These are phyloP conservation scores for Diadumene lineata DNA, from an alignment of 92 coral and sea anemone species.

Conservation along the genomic window DNA sequence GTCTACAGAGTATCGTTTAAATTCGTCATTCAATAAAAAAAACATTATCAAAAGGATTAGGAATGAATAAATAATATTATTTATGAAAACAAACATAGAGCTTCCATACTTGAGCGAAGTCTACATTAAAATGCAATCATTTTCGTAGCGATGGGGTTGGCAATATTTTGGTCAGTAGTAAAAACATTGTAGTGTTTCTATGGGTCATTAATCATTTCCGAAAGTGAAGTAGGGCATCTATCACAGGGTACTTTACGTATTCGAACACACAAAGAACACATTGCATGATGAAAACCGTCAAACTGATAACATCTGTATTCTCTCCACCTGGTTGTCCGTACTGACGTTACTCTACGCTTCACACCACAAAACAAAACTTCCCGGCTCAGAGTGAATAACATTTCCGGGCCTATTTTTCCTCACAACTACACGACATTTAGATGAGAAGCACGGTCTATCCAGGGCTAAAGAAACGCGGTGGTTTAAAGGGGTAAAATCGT, in stretches of 20 bases:
- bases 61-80: neutral
- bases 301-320: conserved; percentile 31
- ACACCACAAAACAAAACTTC: neutral
- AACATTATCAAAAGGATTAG: conserved; percentile 5
- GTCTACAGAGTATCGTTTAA: neutral
- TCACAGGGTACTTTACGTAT: conserved; percentile 17
- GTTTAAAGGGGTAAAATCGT: too few relatives aligned
- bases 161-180: neutral
- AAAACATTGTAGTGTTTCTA: conserved; percentile 3
- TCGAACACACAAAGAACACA: conserved; percentile 23
- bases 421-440: too few relatives aligned
- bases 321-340: conserved; percentile 12
- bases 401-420: too few relatives aligned
- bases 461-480: too few relatives aligned
- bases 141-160: neutral
- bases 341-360: too few relatives aligned
- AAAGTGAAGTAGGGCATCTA: conserved; percentile 9
- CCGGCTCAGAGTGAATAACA: too few relatives aligned
- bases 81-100: conserved; percentile 7
- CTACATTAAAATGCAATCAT: neutral
- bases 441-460: too few relatives aligned
- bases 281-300: conserved; percentile 12
- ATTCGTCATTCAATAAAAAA: neutral
- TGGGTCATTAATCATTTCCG: conserved; percentile 16
- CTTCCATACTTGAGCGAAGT: neutral